A percentile compares a stretch with the other conserved stretches of the same genome.
phyloP scores from a whole-genome alignment of 2,797 vertebrate genomes.

The Intellagama lesueurii region DNA sequence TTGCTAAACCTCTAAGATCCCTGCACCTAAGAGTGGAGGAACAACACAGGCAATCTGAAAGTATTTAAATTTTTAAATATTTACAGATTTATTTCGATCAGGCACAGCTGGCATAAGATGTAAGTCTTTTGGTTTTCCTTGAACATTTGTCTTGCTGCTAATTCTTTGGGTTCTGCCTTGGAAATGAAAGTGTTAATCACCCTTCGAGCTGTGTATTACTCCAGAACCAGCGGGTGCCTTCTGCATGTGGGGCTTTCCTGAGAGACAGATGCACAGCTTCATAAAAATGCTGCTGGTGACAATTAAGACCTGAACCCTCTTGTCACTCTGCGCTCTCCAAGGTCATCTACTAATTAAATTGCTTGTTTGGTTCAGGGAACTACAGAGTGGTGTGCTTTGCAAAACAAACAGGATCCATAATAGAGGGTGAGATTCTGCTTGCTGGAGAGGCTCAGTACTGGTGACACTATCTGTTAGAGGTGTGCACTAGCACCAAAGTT shows the following conservation, averaged over 20 bases:
- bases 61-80: no score
- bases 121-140: not conserved
- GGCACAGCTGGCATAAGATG: not conserved
- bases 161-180: not conserved
- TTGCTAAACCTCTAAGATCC: not conserved
- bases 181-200: not conserved
- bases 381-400: not conserved
- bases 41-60: not conserved
- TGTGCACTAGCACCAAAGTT: no score
- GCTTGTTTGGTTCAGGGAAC: not conserved
- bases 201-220: not conserved
- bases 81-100: no score
- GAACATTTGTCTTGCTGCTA: not conserved
- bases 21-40: not conserved
- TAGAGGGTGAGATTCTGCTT: not conserved
- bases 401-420: not conserved
- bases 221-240: not conserved
- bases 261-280: not conserved
- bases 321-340: not conserved
- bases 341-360: conserved; percentile 12
- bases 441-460: not conserved
- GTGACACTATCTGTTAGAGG: no score
- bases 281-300: not conserved
- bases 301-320: not conserved
- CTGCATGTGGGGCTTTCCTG: not conserved